Percentiles rank a stretch among this genome's conserved stretches.
phyloP scores from a whole-genome alignment of 2,888 invertebrate species.

The Conops quadrifasciatus region DNA sequence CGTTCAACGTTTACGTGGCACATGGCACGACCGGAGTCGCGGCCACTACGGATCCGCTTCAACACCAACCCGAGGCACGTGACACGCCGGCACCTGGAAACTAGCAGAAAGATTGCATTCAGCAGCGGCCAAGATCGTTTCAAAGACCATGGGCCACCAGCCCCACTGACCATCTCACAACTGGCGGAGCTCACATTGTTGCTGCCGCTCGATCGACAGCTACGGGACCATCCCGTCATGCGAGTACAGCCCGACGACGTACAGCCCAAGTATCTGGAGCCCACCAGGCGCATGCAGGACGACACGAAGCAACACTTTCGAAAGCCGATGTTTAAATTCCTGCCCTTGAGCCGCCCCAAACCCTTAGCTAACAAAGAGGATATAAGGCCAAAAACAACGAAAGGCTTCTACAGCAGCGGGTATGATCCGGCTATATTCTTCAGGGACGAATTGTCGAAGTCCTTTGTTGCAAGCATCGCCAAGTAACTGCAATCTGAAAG shows the following conservation, averaged over 20 bases:
- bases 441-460: not conserved
- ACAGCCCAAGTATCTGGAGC: slow-evolving; percentile 43
- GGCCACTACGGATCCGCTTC: slow-evolving; percentile 44
- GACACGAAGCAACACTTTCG: slow-evolving; percentile 50
- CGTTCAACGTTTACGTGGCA: slow-evolving; percentile 44
- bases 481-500: not conserved
- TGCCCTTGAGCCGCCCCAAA: slow-evolving; percentile 55
- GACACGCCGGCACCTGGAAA: slow-evolving; percentile 53
- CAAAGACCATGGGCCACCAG: slow-evolving; percentile 47
- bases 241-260: slow-evolving; percentile 40
- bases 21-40: slow-evolving; percentile 28
- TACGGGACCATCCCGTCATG: slow-evolving; percentile 49
- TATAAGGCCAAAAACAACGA: slow-evolving; percentile 31
- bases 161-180: slow-evolving; percentile 48
- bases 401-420: not conserved
- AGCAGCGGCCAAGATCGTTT: slow-evolving; percentile 58
- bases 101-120: slow-evolving; percentile 59
- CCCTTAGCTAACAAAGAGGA: slow-evolving; percentile 54
- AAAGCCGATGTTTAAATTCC: slow-evolving; percentile 57
- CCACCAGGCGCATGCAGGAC: slow-evolving; percentile 50
- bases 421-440: not conserved
- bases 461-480: not conserved
- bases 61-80: slow-evolving; percentile 49
- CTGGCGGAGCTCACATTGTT: slow-evolving; percentile 46
- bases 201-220: slow-evolving; percentile 49